These are phyloP conservation scores for Spisula solida DNA, from an alignment of 2,888 invertebrate genomes.

Conservation along the genomic window DNA sequence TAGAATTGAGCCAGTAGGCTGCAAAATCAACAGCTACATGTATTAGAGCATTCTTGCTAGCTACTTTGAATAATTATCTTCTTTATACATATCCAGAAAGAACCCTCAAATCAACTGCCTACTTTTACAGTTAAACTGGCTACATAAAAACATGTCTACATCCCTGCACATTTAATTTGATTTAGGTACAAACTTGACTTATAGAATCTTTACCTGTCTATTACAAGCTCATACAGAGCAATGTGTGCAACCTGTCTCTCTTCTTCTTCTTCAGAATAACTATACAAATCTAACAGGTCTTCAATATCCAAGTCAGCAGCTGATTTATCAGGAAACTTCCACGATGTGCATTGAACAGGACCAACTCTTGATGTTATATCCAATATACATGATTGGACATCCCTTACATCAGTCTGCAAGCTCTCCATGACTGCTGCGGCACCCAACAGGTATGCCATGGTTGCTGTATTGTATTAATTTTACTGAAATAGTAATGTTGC, in stretches of 20 bases:
- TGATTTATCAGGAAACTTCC: constrained; percentile 87
- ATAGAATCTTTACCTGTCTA: constrained; percentile 85
- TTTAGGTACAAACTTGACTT: not conserved
- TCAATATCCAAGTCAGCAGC: constrained; percentile 85
- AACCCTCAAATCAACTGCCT: too few species aligned
- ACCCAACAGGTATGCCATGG: constrained; percentile 85
- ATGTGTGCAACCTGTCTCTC: constrained; percentile 87
- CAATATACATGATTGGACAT: constrained; percentile 84
- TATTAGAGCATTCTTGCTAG: too few species aligned
- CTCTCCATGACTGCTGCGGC: constrained; percentile 85
- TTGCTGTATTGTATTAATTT: not conserved
- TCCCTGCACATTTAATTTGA: too few species aligned
- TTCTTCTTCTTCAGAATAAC: constrained; percentile 81
- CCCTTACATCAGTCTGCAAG: constrained; percentile 86
- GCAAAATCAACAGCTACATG: too few species aligned
- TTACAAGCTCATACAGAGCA: constrained; percentile 87
- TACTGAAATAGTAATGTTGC: not conserved
- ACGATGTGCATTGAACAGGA: constrained; percentile 85
- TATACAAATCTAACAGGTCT: constrained; percentile 85
- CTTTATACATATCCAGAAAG: too few species aligned
- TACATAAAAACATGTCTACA: too few species aligned
- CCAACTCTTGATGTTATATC: constrained; percentile 83
- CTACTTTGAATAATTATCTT: too few species aligned
- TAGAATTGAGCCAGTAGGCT: too few species aligned
- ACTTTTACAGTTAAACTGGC: too few species aligned